Evolutionary conservation across 2,797 vertebrate species (phyloP).

Genomic region (Vespertilio murinus): DNA sequence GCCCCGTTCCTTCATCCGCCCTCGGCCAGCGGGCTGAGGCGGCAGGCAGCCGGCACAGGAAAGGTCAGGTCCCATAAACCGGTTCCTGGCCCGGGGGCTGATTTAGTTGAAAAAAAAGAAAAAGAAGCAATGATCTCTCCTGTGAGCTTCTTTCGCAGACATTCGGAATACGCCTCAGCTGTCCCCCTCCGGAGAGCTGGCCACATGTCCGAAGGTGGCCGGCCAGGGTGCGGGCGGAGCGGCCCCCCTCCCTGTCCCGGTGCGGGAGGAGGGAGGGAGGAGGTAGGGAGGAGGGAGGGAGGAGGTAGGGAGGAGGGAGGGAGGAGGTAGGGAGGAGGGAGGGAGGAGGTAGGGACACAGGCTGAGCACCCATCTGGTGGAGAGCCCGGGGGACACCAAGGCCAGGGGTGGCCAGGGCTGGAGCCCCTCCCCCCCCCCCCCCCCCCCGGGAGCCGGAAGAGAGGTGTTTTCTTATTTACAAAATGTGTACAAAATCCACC

Average conservation of each 20-base stretch:
- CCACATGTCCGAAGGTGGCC: background rate
- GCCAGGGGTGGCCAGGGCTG: background rate
- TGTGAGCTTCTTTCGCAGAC: background rate
- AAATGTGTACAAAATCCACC: background rate
- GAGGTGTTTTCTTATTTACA: background rate
- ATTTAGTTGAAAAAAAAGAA: background rate
- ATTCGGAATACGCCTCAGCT: background rate
- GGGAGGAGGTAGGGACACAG: background rate
- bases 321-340: too few species aligned
- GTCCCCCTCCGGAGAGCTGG: background rate
- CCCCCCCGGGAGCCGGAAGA: background rate
- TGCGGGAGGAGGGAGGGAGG: background rate
- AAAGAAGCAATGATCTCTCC: background rate
- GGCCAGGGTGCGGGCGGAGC: background rate
- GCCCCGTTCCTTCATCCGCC: background rate
- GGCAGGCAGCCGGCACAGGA: background rate
- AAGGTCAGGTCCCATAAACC: background rate
- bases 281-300: too few species aligned
- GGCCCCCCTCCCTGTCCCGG: conserved; percentile 15
- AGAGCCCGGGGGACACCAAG: background rate
- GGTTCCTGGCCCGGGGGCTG: background rate
- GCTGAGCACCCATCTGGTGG: background rate
- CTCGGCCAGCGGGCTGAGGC: background rate
- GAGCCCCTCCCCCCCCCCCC: background rate
- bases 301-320: too few species aligned